Percentiles rank a stretch among this genome's conserved stretches.
phyloP scores from a whole-genome alignment of 2,797 vertebrate genomes.

The Micropoecilia bifurca region DNA sequence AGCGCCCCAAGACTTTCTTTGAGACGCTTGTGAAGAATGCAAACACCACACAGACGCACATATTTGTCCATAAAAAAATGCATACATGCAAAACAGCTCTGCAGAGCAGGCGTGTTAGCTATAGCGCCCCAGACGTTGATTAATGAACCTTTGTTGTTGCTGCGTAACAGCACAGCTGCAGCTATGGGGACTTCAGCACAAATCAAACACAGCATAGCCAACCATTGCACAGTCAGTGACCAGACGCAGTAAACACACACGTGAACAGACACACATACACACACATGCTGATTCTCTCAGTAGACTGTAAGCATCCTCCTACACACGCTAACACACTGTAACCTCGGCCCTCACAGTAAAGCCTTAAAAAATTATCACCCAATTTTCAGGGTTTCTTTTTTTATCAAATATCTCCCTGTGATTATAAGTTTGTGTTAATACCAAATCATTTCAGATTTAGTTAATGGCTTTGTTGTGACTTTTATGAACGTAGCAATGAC shows the following conservation, averaged over 20 bases:
- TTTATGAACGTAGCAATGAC: not conserved
- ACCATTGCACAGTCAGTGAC: slow-evolving; percentile 59
- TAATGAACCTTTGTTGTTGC: slow-evolving; percentile 77
- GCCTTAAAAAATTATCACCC: not conserved
- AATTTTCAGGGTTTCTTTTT: not conserved
- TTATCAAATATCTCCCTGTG: not conserved
- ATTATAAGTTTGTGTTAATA: not conserved
- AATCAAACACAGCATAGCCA: slow-evolving; percentile 73
- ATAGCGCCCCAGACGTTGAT: slow-evolving; percentile 70
- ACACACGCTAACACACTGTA: slow-evolving; percentile 22
- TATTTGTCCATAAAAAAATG: slow-evolving; percentile 1
- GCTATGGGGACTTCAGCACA: slow-evolving; percentile 68
- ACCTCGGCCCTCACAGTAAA: slow-evolving; percentile 38
- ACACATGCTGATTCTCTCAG: slow-evolving; percentile 37
- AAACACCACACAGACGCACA: not conserved
- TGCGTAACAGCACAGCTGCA: slow-evolving; percentile 80
- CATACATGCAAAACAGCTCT: slow-evolving; percentile 44
- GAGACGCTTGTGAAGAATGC: slow-evolving; percentile 39
- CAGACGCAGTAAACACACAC: slow-evolving; percentile 35
- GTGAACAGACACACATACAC: slow-evolving; percentile 21
- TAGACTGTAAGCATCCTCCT: slow-evolving; percentile 60
- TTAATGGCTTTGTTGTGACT: not conserved
- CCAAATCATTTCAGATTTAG: not conserved
- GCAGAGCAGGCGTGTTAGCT: slow-evolving; percentile 24
- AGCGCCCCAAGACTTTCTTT: slow-evolving; percentile 47